Evolutionary conservation across 1,140 invertebrate genomes (phyloP), one percentile per base, ranked within the genome.

Genomic region (Drosophila virilis): DNA sequence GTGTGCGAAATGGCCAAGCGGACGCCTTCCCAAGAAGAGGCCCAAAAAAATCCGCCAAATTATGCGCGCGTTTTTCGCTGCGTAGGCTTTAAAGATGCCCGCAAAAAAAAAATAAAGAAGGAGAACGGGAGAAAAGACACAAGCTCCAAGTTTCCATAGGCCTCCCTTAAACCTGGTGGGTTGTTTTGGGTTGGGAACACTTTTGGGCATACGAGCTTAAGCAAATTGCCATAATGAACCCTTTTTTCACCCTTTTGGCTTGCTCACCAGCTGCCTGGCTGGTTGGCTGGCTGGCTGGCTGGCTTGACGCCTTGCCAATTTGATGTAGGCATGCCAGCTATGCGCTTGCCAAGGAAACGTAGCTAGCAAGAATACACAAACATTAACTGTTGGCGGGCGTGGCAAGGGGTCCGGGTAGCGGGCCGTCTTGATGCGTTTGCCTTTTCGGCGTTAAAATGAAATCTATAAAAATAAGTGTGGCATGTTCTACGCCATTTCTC

Each of bases 391-490:
- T 7, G 10, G 22, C 13, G 71, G 74, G 70, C 48, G 74, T 52
- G 77, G 51, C 51, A 37, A 13, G 15, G 8, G n/a, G 17, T 8
- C n/a, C 40, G 33, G 60, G 57, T 64, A 52, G 52, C 60, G 68
- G 68, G 66, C 65, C 79, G 81, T 72, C 83, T 74, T 73, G 84
- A 89, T 89, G 84, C 84, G 84, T 89, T 86, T 90, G 84, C 84
- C 84, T 89, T 89, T 89, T 89, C 84, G 84, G 80, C 88, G 84
- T 89, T 89, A 89, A 89, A 89, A 89, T 89, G 84, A 89, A 89
- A 89, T 89, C 84, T 89, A 89, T 89, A 89, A 89, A 89, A 89
- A 89, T 89, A 89, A 89, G 84, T 89, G 84, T 89, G 84, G 84
- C 84, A 89, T 89, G 84, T 89, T 89, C 83, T 80, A 70, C 76